These are phyloP conservation scores for Papilio protenor DNA, from an alignment of 2,888 invertebrate genomes.

Conservation along the genomic window DNA sequence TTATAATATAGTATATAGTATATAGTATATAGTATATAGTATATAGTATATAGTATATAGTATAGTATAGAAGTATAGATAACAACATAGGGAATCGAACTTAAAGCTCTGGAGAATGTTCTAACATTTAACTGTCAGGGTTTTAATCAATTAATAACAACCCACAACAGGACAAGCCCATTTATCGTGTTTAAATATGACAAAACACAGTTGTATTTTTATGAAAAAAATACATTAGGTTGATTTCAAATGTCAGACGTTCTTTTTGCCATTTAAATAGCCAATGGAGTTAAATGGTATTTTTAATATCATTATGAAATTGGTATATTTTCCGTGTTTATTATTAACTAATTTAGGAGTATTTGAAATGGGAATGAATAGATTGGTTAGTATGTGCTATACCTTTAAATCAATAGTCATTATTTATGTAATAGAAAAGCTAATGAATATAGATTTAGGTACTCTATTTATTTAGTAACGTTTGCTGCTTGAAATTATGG, in stretches of 20 bases:
- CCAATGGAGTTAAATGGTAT: neutral
- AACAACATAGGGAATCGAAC: neutral
- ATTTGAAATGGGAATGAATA: neutral
- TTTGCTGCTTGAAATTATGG: neutral
- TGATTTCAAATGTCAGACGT: slow-evolving; percentile 10
- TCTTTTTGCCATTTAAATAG: neutral
- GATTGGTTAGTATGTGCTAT: neutral
- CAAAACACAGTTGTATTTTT: neutral
- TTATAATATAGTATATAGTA: too few relatives aligned
- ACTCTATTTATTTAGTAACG: neutral
- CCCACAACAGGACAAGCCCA: neutral
- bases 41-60: too few relatives aligned
- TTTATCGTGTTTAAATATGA: slow-evolving; percentile 2
- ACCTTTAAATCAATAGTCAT: neutral
- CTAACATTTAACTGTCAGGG: neutral
- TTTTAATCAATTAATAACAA: slow-evolving; percentile 7
- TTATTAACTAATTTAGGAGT: neutral
- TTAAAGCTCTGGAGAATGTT: neutral
- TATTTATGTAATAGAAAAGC: slow-evolving; percentile 1
- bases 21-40: too few relatives aligned
- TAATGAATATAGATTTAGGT: neutral
- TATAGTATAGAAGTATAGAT: too few relatives aligned
- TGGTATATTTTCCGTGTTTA: neutral
- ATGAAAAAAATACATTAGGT: slow-evolving; percentile 6
- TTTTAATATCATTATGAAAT: neutral